These are phyloP conservation scores for Phylloscopus collybita DNA, from an alignment of 2,797 vertebrate genomes.

Conservation along the genomic window DNA sequence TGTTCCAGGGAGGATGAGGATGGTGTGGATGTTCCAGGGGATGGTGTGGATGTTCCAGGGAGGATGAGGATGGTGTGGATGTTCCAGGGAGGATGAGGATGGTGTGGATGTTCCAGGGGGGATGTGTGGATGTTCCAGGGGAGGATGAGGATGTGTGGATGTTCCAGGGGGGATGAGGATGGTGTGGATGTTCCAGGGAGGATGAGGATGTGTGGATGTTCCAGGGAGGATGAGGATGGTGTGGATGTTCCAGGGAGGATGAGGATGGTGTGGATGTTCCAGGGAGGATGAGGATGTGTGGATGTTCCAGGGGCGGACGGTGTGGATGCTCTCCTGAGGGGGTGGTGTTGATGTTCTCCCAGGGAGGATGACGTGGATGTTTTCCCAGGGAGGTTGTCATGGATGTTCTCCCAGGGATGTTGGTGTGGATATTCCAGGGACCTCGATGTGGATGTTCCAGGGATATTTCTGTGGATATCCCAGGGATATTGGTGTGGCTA, in stretches of 20 bases:
- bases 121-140: not conserved
- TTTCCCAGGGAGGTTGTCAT: not conserved
- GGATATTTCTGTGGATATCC: not conserved
- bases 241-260: not conserved
- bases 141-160: not conserved
- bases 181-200: not conserved
- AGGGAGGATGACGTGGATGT: not conserved
- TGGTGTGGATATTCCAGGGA: not conserved
- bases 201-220: not conserved
- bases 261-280: not conserved
- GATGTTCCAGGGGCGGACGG: not conserved
- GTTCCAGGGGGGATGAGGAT: not conserved
- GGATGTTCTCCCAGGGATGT: not conserved
- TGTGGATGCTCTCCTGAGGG: not conserved
- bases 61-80: not conserved
- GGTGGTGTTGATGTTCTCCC: not conserved
- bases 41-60: not conserved
- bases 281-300: not conserved
- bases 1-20: not conserved
- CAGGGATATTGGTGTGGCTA: rapidly evolving
- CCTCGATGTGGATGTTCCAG: not conserved
- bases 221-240: not conserved
- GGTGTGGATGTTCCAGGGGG: not conserved
- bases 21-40: not conserved
- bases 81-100: not conserved